Evolutionary conservation across 2,113 vertebrate genomes (phyloP).

Genomic region (Todiramphus saurophagus): DNA sequence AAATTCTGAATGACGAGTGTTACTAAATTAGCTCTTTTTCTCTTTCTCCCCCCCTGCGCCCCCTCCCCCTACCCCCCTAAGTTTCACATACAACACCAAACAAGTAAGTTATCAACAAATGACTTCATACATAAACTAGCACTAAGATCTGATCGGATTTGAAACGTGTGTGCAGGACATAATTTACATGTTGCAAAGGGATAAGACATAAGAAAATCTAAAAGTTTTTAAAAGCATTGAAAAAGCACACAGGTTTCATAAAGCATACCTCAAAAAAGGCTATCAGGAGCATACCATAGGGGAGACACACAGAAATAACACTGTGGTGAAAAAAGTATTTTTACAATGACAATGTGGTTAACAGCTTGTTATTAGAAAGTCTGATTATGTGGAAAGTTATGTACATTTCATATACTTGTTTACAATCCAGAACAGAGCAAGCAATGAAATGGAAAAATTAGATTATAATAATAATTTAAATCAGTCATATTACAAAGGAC

Average conservation of each 20-base stretch:
- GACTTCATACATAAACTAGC: background rate
- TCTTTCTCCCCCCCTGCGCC: background rate
- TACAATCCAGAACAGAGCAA: background rate
- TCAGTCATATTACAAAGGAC: background rate
- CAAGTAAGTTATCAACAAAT: background rate
- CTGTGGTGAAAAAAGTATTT: background rate
- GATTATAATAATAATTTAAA: background rate
- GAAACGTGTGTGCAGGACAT: background rate
- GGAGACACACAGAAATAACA: background rate
- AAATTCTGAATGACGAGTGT: background rate
- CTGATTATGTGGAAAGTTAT: background rate
- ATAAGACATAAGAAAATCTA: background rate
- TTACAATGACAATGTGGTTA: background rate
- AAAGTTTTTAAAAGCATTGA: background rate
- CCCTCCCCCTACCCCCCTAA: background rate
- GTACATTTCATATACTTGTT: background rate
- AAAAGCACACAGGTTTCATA: background rate
- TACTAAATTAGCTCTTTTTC: background rate
- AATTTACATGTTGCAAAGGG: background rate
- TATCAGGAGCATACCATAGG: background rate
- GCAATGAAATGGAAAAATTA: background rate
- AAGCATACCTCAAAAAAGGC: background rate
- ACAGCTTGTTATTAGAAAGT: background rate
- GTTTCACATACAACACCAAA: background rate
- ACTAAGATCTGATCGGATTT: background rate